phyloP scores from a whole-genome alignment of 2,888 invertebrate species.

The Malthinus seriepunctatus region DNA sequence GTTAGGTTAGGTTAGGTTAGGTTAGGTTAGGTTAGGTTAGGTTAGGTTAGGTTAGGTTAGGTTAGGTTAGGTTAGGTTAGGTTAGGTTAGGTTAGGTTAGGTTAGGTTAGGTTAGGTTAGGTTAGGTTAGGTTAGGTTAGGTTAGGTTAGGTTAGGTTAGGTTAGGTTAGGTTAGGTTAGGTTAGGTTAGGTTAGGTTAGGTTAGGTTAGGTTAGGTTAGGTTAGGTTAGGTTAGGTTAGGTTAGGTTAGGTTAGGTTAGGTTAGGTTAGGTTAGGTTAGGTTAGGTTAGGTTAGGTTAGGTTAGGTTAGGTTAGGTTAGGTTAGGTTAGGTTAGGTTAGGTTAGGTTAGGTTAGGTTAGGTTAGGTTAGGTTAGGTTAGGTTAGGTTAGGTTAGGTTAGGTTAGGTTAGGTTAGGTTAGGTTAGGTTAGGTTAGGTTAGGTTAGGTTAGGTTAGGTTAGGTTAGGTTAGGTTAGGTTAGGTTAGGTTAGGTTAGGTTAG shows the following conservation, averaged over 20 bases:
- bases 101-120: constrained; percentile 21
- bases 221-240: constrained; percentile 33
- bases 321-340: constrained; percentile 1
- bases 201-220: constrained; percentile 33
- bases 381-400: constrained; percentile 33
- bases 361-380: constrained; percentile 31
- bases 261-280: constrained; percentile 29
- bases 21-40: constrained; percentile 27
- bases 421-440: constrained; percentile 4
- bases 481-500: constrained; percentile 3
- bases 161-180: constrained; percentile 32
- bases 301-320: constrained; percentile 6
- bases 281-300: constrained; percentile 27
- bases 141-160: constrained; percentile 31
- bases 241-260: constrained; percentile 31
- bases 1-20: constrained; percentile 26
- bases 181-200: constrained; percentile 31
- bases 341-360: constrained; percentile 21
- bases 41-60: constrained; percentile 15
- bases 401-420: constrained; percentile 15
- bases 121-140: constrained; percentile 30
- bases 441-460: background rate
- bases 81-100: constrained; percentile 21
- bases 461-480: background rate
- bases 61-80: constrained; percentile 12